These are phyloP conservation scores for Ageneiosus marmoratus DNA, from an alignment of 2,113 vertebrate genomes.

Conservation along the genomic window DNA sequence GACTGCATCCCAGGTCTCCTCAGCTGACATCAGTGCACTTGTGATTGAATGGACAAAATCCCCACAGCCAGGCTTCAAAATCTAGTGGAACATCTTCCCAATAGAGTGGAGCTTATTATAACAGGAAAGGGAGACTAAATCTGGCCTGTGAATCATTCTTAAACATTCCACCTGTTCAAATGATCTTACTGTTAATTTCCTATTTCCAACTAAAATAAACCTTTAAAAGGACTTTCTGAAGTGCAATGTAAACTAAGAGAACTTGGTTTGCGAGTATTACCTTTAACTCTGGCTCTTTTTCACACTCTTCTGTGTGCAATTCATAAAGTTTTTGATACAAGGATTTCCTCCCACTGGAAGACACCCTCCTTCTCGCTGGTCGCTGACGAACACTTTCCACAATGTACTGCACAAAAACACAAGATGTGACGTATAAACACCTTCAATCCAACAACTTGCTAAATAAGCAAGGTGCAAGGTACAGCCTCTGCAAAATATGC, in stretches of 20 bases:
- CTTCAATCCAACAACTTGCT: background rate
- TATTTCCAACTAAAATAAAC: background rate
- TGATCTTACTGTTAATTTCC: background rate
- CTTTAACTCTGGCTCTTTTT: slow-evolving; percentile 98
- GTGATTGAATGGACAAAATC: background rate
- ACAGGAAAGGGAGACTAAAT: background rate
- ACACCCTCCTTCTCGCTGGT: slow-evolving; percentile 89
- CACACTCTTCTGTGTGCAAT: slow-evolving; percentile 97
- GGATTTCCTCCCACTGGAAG: slow-evolving; percentile 91
- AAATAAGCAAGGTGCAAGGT: background rate
- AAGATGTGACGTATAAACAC: slow-evolving; percentile 3
- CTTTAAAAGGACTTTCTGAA: background rate
- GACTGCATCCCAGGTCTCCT: too few relatives aligned
- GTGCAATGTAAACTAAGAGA: background rate
- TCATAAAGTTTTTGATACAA: slow-evolving; percentile 98
- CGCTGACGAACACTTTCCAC: slow-evolving; percentile 97
- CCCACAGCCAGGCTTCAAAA: background rate
- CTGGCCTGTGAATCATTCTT: background rate
- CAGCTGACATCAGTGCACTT: background rate
- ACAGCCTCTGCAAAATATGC: background rate
- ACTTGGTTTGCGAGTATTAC: slow-evolving; percentile 64
- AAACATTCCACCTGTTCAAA: background rate
- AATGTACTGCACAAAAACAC: slow-evolving; percentile 83
- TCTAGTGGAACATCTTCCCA: background rate
- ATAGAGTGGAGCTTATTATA: background rate